Evolutionary conservation across 1,140 invertebrate genomes (phyloP), one percentile per base, ranked within the genome.

Genomic region (Saccostrea glomerata): DNA sequence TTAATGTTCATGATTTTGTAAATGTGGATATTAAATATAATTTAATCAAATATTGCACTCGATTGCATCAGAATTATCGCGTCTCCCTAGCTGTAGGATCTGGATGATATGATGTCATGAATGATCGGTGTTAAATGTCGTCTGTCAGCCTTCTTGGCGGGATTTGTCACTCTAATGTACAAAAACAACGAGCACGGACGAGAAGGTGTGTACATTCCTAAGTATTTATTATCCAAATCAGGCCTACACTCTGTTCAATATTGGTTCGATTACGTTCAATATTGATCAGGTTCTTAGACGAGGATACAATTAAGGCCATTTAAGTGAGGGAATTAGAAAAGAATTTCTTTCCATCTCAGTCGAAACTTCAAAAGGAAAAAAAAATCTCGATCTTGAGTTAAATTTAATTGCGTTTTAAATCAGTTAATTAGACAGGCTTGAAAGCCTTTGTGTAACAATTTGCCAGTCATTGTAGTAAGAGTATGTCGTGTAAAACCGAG

Each of bases 81-180:
- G n/a, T n/a, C 36, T 23, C 30, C 70, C 70, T 77, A 77, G 23
- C 70, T 30, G 70, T 30, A 25, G 25, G 70, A 30, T 77, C 30
- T 30, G 30, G 12, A 25, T 77, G 25, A 77, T 77, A 77, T 77
- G 70, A 30, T 77, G 70, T 77, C 70, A 77, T 36, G 70, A 77
- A 77, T 77, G 70, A 77, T 77, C 25, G 25, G 70, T 30, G 12
- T 30, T 77, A 77, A 66, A 77, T 30, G 70, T 77, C 70, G 70
- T 77, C 25, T 77, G 70, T 77, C 70, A 77, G 23, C 30, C 25
- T 30, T 77, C 23, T 36, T 66, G 60, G 60, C 25, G 70, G 70
- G 25, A 77, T 77, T 77, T 77, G 70, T 77, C 70, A 77, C 70
- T 15, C 11, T 30, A 36, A 30, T 36, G 70, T 66, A 66, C 60